Evolutionary conservation across 2,888 invertebrate genomes (phyloP).

Genomic region (Stegana nigrithorax): DNA sequence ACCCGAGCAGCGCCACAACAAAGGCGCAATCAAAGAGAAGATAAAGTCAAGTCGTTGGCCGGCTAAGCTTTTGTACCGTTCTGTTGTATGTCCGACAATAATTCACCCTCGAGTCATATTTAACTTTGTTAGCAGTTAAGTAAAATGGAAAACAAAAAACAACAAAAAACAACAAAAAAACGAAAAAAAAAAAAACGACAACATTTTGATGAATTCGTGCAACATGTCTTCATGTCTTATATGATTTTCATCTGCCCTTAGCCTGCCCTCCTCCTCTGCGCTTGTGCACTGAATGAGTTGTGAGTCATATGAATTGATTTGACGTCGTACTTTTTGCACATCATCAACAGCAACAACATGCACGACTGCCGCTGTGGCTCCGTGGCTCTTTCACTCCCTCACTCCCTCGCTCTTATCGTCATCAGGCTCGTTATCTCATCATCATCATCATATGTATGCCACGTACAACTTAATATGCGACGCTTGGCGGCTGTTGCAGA

Average conservation of each 20-base stretch:
- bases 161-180: conserved; percentile 5
- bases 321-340: conserved; percentile 41
- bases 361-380: conserved; percentile 46
- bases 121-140: conserved; percentile 18
- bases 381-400: not conserved
- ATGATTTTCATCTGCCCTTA: not conserved
- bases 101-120: conserved; percentile 26
- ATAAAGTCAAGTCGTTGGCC: not conserved
- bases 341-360: conserved; percentile 41
- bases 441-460: conserved; percentile 15
- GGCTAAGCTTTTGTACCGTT: not conserved
- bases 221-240: conserved; percentile 12
- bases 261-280: conserved; percentile 1
- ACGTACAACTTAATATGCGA: conserved; percentile 57
- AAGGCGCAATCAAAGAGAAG: too few species aligned
- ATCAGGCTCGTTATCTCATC: not conserved
- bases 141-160: too few species aligned
- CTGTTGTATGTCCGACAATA: conserved; percentile 2
- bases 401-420: not conserved
- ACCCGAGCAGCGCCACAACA: conserved; percentile 46
- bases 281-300: conserved; percentile 16
- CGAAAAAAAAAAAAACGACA: too few species aligned
- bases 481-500: conserved; percentile 30
- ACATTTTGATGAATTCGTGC: conserved; percentile 21
- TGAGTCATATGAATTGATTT: conserved; percentile 55